Percentiles rank a stretch among this genome's conserved stretches.
Evolutionary conservation across 2,888 invertebrate genomes (phyloP).

Genomic region (Lasioglossum oenotherae): DNA sequence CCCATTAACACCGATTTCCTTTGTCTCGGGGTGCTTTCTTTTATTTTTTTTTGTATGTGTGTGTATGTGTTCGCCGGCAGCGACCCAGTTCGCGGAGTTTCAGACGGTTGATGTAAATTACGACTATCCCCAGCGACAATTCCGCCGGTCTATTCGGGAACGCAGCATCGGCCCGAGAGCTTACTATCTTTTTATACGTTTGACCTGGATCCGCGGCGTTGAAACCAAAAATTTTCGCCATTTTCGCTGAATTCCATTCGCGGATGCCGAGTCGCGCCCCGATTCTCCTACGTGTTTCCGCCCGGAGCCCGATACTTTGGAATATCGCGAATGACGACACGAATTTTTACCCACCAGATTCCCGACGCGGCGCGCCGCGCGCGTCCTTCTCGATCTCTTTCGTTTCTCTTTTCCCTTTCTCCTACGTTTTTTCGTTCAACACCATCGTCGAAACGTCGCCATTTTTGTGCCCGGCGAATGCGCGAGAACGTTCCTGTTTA

Average conservation of each 20-base stretch:
- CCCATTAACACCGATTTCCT: slow-evolving; percentile 7
- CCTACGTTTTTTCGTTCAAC: neutral
- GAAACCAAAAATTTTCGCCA: slow-evolving; percentile 53
- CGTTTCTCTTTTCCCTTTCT: neutral
- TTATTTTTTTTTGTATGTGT: neutral
- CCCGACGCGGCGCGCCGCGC: neutral
- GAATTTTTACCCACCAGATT: slow-evolving; percentile 18
- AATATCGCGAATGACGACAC: slow-evolving; percentile 35
- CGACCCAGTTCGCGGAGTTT: slow-evolving; percentile 44
- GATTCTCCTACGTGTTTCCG: neutral
- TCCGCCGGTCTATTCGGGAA: slow-evolving; percentile 34
- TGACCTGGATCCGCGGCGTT: slow-evolving; percentile 44
- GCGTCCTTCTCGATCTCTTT: neutral
- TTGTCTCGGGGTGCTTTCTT: neutral
- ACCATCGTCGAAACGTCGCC: slow-evolving; percentile 37
- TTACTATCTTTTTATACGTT: slow-evolving; percentile 51
- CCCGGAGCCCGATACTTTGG: slow-evolving; percentile 8
- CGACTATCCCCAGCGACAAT: slow-evolving; percentile 53
- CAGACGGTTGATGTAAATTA: slow-evolving; percentile 50
- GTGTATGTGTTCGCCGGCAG: slow-evolving; percentile 13
- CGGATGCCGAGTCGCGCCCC: slow-evolving; percentile 26
- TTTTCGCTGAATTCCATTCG: slow-evolving; percentile 37
- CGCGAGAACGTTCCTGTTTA: slow-evolving; percentile 53
- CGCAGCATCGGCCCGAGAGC: slow-evolving; percentile 37
- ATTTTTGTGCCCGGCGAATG: slow-evolving; percentile 41